Evolutionary conservation across 2,113 vertebrate species (phyloP).

Genomic region (Cyanoderma ruficeps): DNA sequence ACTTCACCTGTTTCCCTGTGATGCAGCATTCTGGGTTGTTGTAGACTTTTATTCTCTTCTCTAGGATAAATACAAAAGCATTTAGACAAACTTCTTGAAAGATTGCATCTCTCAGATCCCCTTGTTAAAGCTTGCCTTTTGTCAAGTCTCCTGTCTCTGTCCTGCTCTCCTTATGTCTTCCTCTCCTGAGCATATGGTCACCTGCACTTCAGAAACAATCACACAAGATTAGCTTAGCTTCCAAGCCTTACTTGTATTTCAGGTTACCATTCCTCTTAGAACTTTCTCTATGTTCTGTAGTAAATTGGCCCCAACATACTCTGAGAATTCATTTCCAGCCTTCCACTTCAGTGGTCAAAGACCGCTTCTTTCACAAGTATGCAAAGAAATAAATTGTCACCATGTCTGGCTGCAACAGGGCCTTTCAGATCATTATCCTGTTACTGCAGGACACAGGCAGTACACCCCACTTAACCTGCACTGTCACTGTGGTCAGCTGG

Average conservation of each 20-base stretch:
- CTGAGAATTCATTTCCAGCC: background rate
- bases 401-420: background rate
- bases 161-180: background rate
- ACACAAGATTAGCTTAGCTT: background rate
- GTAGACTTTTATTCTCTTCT: background rate
- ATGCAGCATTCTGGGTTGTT: background rate
- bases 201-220: background rate
- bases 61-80: background rate
- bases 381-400: background rate
- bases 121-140: background rate
- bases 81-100: background rate
- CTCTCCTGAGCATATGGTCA: background rate
- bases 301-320: background rate
- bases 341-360: background rate
- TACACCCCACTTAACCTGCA: background rate
- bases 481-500: background rate
- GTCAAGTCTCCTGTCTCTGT: background rate
- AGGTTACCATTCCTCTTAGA: background rate
- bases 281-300: background rate
- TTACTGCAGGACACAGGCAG: background rate
- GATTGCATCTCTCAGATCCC: background rate
- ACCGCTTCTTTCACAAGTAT: background rate
- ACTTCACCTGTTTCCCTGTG: background rate
- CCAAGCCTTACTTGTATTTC: background rate
- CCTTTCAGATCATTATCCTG: background rate